phyloP scores from a whole-genome alignment of 2,113 vertebrate species.

The Chaetodon trifascialis region DNA sequence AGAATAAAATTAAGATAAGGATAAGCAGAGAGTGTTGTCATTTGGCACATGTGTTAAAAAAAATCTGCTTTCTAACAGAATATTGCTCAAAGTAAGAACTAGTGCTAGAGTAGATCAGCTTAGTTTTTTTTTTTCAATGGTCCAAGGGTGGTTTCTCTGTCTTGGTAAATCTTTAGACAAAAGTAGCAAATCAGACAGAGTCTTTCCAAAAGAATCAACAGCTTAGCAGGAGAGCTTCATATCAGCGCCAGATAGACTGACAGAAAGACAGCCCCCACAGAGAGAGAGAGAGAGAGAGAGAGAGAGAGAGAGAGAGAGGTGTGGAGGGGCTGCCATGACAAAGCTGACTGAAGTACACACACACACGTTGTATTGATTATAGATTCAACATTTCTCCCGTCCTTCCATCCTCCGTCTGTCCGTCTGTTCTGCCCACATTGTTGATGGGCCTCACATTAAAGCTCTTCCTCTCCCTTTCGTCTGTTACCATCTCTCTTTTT shows the following conservation, averaged over 20 bases:
- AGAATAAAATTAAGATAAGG: no score
- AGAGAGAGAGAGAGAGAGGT: conserved; percentile 35
- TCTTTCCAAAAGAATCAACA: conserved; percentile 54
- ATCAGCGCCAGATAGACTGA: conserved; percentile 34
- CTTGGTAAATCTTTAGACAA: conserved; percentile 36
- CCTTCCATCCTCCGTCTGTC: conserved; percentile 41
- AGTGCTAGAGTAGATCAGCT: background rate
- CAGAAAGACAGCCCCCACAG: conserved; percentile 38
- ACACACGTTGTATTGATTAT: conserved; percentile 34
- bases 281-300: conserved; percentile 27
- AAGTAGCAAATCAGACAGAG: conserved; percentile 42
- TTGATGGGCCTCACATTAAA: conserved; percentile 65
- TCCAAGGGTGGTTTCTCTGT: conserved; percentile 15
- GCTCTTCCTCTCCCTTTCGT: conserved; percentile 52
- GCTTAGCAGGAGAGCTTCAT: conserved; percentile 58
- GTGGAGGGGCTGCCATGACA: conserved; percentile 37
- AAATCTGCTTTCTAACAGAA: background rate
- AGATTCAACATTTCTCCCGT: conserved; percentile 46
- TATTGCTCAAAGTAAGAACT: background rate
- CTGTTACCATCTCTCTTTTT: conserved; percentile 18
- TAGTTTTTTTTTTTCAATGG: conserved; percentile 2
- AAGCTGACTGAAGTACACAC: conserved; percentile 36
- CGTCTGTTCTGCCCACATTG: conserved; percentile 57
- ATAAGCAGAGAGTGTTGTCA: background rate
- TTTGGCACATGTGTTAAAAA: background rate